Evolutionary conservation across 2,113 vertebrate species (phyloP), one percentile per base, ranked within the genome.

Genomic region (Aspidoscelis tigris): DNA sequence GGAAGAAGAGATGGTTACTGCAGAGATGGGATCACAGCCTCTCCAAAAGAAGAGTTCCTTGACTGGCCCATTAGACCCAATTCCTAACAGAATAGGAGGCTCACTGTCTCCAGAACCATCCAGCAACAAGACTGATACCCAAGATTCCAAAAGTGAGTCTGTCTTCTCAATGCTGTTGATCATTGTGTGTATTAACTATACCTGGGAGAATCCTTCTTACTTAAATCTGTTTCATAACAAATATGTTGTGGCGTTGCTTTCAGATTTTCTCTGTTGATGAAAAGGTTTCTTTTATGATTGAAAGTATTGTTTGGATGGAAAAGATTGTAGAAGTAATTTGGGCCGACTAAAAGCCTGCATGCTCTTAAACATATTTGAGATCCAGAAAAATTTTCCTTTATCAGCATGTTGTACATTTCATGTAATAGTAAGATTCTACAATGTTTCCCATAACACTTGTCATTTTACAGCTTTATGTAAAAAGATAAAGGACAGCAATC

Each of bases 61-160:
- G 2, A 78, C 88, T 4, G 88, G 86, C 89, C 89, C 91, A 86
- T 81, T 95, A 90, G 92, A 93, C 21, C 95, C 82, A 81, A 94
- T 94, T 72, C 91, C 94, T 47, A 86, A 89, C 93, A 94, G 91
- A 86, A 94, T 90, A 85, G 93, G 91, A 93, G 97, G 90, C 96
- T 98, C 95, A 92, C 92, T 92, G 85, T 97, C 93, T 20, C 94
- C 95, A 90, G 96, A 95, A 95, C 92, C 93, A 0, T 93, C 95
- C 2, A 91, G 95, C 33, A 93, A 83, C 86, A 96, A 94, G 82
- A 80, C 94, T 55, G 96, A 96, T 82, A 93, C 93, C 85, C 94
- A 94, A 5, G 96, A 97, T 33, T 71, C 95, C 89, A 97, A 96
- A 95, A 84, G 96, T 97, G 95, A 95, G 94, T 92, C 85, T 84